Evolutionary conservation across 1,140 invertebrate species (phyloP).

Genomic region (Riptortus pedestris): DNA sequence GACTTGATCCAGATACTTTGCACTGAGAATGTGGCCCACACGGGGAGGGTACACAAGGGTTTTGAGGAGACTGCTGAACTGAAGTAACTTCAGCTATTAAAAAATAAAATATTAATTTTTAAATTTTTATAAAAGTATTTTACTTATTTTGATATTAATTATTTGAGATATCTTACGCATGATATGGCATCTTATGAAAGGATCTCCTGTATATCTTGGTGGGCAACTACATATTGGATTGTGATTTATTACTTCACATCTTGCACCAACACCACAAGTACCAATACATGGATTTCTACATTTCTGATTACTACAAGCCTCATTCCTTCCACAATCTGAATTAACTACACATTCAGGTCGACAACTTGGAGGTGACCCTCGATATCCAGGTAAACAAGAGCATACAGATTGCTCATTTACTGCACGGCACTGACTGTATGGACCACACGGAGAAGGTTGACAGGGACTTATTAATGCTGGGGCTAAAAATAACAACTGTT

Average conservation of each 20-base stretch:
- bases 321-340: constrained; percentile 41
- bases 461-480: constrained; percentile 35
- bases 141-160: background rate
- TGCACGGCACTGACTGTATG: constrained; percentile 54
- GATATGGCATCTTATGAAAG: constrained; percentile 57
- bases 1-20: constrained; percentile 44
- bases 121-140: background rate
- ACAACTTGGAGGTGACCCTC: constrained; percentile 41
- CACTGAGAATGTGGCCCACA: constrained; percentile 62
- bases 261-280: constrained; percentile 47
- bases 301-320: constrained; percentile 45
- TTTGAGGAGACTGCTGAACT: constrained; percentile 30
- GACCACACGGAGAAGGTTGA: constrained; percentile 41
- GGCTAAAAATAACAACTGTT: constrained; percentile 5
- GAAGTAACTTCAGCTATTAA: constrained; percentile 32
- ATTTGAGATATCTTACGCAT: constrained; percentile 38
- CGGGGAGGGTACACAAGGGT: constrained; percentile 55
- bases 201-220: constrained; percentile 55
- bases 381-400: constrained; percentile 41
- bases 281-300: constrained; percentile 46
- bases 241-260: constrained; percentile 56
- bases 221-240: constrained; percentile 55
- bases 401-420: constrained; percentile 46
- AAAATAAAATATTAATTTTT: constrained; percentile 11
- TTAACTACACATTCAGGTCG: constrained; percentile 45